phyloP scores from a whole-genome alignment of 2,113 vertebrate genomes.

The Myiozetetes cayanensis region DNA sequence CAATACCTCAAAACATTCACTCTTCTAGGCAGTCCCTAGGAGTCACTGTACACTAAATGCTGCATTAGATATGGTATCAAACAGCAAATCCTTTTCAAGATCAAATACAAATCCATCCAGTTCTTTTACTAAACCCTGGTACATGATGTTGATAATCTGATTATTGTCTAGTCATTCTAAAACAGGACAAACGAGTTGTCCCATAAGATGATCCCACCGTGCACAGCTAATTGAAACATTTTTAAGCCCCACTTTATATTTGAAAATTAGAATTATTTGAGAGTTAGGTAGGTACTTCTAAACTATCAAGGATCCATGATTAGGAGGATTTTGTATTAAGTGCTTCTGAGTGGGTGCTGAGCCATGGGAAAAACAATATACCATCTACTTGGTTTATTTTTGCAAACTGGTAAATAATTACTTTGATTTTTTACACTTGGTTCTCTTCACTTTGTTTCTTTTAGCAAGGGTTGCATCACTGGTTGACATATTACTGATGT shows the following conservation, averaged over 20 bases:
- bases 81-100: neutral
- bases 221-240: neutral
- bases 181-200: neutral
- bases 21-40: neutral
- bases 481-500: neutral
- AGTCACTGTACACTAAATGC: neutral
- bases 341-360: neutral
- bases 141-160: neutral
- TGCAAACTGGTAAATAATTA: neutral
- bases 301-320: rapidly evolving
- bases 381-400: neutral
- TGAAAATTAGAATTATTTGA: neutral
- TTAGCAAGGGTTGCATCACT: neutral
- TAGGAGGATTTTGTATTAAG: neutral
- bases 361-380: neutral
- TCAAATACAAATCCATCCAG: neutral
- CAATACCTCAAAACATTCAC: neutral
- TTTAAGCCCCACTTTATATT: neutral
- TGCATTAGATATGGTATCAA: neutral
- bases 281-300: neutral
- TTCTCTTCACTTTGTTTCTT: neutral
- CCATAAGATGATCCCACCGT: neutral
- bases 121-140: neutral
- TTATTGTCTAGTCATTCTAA: neutral
- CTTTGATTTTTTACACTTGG: neutral